These are phyloP conservation scores for Plodia interpunctella DNA, from an alignment of 1,140 invertebrate genomes.

Conservation along the genomic window DNA sequence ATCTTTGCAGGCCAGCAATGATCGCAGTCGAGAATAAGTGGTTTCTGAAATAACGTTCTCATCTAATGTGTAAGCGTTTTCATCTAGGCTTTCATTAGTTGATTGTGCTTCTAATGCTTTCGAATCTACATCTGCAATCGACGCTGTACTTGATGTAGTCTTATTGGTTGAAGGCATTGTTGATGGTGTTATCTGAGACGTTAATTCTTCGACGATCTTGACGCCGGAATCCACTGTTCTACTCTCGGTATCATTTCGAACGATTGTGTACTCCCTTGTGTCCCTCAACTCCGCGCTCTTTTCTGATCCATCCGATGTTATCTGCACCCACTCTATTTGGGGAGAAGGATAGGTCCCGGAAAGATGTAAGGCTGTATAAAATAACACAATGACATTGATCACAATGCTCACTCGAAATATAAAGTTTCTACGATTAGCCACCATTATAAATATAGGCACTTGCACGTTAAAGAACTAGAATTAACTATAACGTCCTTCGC, in stretches of 20 bases:
- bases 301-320: conserved; percentile 52
- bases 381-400: conserved; percentile 82
- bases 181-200: conserved; percentile 54
- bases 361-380: conserved; percentile 77
- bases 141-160: conserved; percentile 55
- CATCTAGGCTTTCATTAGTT: conserved; percentile 50
- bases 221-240: conserved; percentile 41
- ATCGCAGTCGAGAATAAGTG: conserved; percentile 51
- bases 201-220: conserved; percentile 54
- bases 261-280: conserved; percentile 37
- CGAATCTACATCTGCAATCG: conserved; percentile 49
- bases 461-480: conserved; percentile 48
- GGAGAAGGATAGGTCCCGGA: conserved; percentile 41
- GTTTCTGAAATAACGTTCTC: conserved; percentile 57
- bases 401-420: conserved; percentile 85
- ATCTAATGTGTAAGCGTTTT: conserved; percentile 61
- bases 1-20: conserved; percentile 80
- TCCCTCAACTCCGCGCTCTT: conserved; percentile 49
- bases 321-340: conserved; percentile 50
- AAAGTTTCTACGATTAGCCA: conserved; percentile 81
- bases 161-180: conserved; percentile 60
- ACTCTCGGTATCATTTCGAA: conserved; percentile 45
- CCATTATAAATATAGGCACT: conserved; percentile 67
- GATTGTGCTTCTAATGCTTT: conserved; percentile 48
- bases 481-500: conserved; percentile 65